Evolutionary conservation across 2,888 invertebrate species (phyloP).

Genomic region (Trilocha varians): DNA sequence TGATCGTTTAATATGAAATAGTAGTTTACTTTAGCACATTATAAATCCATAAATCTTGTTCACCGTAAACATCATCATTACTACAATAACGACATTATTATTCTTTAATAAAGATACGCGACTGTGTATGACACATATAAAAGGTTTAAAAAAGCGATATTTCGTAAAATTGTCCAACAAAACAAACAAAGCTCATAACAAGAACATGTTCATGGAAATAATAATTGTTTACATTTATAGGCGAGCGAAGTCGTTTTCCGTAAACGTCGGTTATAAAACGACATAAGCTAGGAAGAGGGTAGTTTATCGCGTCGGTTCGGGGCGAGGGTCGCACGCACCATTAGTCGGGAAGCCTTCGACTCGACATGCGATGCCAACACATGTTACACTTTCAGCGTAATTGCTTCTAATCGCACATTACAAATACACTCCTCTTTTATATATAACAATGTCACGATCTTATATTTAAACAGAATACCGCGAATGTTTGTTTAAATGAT

Average conservation of each 20-base stretch:
- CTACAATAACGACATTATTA: too few relatives aligned
- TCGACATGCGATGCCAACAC: slow-evolving; percentile 56
- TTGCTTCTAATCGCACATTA: slow-evolving; percentile 57
- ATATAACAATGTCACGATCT: not conserved
- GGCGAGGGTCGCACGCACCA: slow-evolving; percentile 52
- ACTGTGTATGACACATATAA: too few relatives aligned
- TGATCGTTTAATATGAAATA: too few relatives aligned
- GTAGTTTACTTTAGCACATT: too few relatives aligned
- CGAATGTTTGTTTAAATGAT: not conserved
- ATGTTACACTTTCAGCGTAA: slow-evolving; percentile 67
- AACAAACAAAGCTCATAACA: not conserved
- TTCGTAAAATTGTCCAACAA: not conserved
- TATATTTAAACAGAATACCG: not conserved
- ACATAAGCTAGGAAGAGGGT: slow-evolving; percentile 44
- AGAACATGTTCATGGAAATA: slow-evolving; percentile 3
- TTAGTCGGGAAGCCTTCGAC: slow-evolving; percentile 52
- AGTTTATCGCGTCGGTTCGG: slow-evolving; percentile 33
- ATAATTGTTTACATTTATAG: slow-evolving; percentile 27
- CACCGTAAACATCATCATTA: too few relatives aligned
- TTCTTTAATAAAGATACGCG: too few relatives aligned
- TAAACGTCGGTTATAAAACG: slow-evolving; percentile 31
- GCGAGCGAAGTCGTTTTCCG: slow-evolving; percentile 24
- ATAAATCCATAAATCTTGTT: too few relatives aligned
- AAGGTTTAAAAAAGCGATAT: not conserved
- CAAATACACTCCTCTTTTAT: slow-evolving; percentile 12